A percentile compares a stretch with the other conserved stretches of the same genome.
Evolutionary conservation across 1,140 invertebrate species (phyloP).

Genomic region (Diachasma alloeum): DNA sequence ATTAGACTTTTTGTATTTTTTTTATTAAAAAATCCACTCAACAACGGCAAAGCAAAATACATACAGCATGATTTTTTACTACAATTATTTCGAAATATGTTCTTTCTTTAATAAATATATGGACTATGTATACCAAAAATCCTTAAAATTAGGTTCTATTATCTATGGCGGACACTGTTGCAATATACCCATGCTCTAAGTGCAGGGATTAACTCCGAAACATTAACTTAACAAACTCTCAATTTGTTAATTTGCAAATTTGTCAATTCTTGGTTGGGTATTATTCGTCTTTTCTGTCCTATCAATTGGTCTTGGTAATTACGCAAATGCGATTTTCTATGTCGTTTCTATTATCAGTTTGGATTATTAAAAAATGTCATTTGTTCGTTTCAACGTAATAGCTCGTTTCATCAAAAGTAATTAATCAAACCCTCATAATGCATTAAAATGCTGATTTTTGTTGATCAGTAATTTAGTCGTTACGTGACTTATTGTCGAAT

Average conservation of each 20-base stretch:
- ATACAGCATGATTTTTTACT: conserved; percentile 11
- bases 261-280: not conserved
- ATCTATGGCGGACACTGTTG: not conserved
- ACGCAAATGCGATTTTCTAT: not conserved
- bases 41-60: conserved; percentile 17
- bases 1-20: not conserved
- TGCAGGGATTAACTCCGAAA: not conserved
- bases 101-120: conserved; percentile 2
- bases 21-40: conserved; percentile 22
- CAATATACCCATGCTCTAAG: not conserved
- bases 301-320: conserved; percentile 9
- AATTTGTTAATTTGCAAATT: too few species aligned
- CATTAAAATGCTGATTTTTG: not conserved
- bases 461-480: not conserved
- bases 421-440: not conserved
- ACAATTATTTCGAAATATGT: conserved; percentile 1
- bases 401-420: not conserved
- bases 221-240: not conserved
- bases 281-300: not conserved
- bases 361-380: too few species aligned
- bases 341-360: not conserved
- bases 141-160: not conserved
- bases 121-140: conserved; percentile 1
- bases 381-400: not conserved
- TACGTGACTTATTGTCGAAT: not conserved